Conservation (phyloP, 1,140 invertebrate species). For the Pseudobourletiella spinata region DNA sequence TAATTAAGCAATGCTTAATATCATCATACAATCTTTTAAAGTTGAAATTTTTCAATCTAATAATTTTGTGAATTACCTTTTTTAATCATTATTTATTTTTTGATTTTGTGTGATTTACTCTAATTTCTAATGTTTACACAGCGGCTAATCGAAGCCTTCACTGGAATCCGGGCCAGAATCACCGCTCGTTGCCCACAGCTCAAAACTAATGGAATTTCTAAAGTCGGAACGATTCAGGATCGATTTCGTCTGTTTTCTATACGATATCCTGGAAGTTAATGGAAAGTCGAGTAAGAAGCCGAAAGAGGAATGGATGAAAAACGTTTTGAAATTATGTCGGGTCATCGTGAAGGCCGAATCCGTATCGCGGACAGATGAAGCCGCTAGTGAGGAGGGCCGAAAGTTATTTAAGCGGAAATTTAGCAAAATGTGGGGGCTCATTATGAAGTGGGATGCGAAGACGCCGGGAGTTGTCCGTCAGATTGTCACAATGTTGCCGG, state of each 20-base stretch:
- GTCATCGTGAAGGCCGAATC: constrained; percentile 1
- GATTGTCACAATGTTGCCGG: constrained; percentile 68
- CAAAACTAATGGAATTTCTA: not conserved
- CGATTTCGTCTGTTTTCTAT: not conserved
- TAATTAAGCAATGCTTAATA: not conserved
- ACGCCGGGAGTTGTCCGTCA: constrained; percentile 59
- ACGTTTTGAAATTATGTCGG: not conserved
- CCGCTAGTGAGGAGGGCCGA: not conserved
- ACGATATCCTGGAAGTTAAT: constrained; percentile 7
- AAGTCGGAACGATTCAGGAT: not conserved
- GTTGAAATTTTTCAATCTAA: too few species aligned
- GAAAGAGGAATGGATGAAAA: constrained; percentile 5
- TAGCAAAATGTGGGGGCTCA: constrained; percentile 37
- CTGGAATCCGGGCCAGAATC: not conserved
- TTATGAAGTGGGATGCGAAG: constrained; percentile 57
- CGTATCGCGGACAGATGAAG: not conserved
- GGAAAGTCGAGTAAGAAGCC: not conserved
- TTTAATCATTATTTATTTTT: not conserved
- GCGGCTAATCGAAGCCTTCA: not conserved
- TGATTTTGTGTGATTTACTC: not conserved
- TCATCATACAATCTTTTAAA: not conserved
- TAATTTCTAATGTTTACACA: not conserved
- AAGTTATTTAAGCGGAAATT: constrained; percentile 24
- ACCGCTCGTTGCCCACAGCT: not conserved
- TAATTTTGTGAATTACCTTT: not conserved